Conservation (phyloP, 2,888 invertebrate genomes). For the Limnephilus lunatus region DNA sequence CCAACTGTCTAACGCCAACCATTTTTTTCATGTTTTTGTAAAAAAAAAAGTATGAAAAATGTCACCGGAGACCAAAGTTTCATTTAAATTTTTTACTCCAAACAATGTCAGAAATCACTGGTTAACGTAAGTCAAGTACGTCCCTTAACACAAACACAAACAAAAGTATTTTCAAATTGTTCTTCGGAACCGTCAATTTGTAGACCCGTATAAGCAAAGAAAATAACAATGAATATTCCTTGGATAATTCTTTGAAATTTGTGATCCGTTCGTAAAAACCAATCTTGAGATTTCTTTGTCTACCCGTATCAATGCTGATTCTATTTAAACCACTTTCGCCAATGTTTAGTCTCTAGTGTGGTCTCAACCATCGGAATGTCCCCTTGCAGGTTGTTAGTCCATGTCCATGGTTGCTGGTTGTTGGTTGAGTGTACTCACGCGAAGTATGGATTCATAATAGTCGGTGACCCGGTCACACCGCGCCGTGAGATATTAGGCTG, state of each 20-base stretch:
- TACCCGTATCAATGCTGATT: not conserved
- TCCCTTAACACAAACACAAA: too few relatives aligned
- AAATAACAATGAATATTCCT: not conserved
- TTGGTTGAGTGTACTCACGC: not conserved
- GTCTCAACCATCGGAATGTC: not conserved
- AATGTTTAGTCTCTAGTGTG: not conserved
- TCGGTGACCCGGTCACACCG: not conserved
- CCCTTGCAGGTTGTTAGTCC: too few relatives aligned
- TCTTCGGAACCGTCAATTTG: too few relatives aligned
- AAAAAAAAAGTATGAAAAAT: too few relatives aligned
- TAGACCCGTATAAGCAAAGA: not conserved
- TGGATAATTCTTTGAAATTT: not conserved
- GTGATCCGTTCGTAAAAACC: not conserved
- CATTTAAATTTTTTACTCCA: too few relatives aligned
- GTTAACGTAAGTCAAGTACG: too few relatives aligned
- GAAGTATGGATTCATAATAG: not conserved
- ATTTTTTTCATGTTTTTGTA: too few relatives aligned
- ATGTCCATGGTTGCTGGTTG: too few relatives aligned
- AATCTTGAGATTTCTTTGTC: not conserved
- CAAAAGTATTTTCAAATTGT: too few relatives aligned
- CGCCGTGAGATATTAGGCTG: not conserved
- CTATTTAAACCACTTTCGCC: not conserved
- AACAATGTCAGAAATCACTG: too few relatives aligned
- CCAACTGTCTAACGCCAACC: too few relatives aligned
- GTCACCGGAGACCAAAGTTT: too few relatives aligned